phyloP scores from a whole-genome alignment of 2,888 invertebrate species.

The Hyppa rectilinea region DNA sequence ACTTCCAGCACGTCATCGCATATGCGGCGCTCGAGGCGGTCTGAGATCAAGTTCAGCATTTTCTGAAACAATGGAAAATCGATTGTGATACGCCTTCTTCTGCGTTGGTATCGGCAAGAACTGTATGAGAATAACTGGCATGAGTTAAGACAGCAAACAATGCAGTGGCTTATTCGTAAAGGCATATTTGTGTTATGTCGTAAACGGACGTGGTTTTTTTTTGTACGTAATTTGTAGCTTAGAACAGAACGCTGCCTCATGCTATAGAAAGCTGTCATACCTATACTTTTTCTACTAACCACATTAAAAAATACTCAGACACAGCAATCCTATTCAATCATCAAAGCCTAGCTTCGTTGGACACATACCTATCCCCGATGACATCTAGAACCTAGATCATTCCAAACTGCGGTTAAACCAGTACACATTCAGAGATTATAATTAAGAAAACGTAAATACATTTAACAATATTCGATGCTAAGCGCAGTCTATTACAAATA shows the following conservation, averaged over 20 bases:
- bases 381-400: neutral
- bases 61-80: constrained; percentile 77
- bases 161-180: neutral
- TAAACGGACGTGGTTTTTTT: neutral
- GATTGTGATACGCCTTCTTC: constrained; percentile 3
- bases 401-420: neutral
- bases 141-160: neutral
- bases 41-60: constrained; percentile 97
- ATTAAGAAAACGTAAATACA: no score
- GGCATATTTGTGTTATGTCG: neutral
- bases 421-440: neutral
- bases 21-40: constrained; percentile 93
- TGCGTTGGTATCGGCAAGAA: neutral
- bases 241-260: neutral
- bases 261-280: neutral
- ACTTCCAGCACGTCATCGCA: constrained; percentile 99
- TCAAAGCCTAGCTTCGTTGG: neutral
- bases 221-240: neutral
- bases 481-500: no score
- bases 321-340: neutral
- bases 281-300: neutral
- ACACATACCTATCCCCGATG: neutral
- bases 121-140: neutral
- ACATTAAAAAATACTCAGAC: neutral
- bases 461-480: neutral